Evolutionary conservation across 2,113 vertebrate genomes (phyloP).

Genomic region (Microcebus lehilahytsara): DNA sequence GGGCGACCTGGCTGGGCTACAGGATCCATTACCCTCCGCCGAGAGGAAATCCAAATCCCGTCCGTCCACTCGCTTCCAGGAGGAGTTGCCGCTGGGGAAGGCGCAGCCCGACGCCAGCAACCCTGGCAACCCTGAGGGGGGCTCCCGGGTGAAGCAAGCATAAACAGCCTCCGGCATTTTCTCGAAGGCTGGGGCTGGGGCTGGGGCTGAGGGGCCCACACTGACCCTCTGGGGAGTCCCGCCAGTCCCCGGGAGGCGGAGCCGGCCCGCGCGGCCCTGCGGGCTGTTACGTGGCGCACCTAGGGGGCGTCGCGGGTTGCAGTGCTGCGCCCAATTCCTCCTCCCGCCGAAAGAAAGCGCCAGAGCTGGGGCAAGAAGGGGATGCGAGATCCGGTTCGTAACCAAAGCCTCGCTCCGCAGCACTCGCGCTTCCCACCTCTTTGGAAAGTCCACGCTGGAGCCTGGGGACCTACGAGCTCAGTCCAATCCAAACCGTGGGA

Average conservation of each 20-base stretch:
- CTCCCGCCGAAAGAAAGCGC: not conserved
- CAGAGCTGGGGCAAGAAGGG: not conserved
- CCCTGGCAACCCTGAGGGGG: not conserved
- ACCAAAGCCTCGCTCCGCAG: not conserved
- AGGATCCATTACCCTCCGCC: not conserved
- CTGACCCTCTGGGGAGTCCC: not conserved
- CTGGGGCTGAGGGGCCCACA: no score
- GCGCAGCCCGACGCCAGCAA: not conserved
- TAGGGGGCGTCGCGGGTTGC: not conserved
- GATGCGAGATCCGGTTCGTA: not conserved
- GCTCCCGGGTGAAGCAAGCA: not conserved
- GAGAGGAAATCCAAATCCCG: conserved; percentile 44
- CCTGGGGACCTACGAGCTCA: not conserved
- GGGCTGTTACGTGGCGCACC: not conserved
- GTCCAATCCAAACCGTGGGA: not conserved
- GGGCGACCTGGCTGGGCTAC: not conserved
- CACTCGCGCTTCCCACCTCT: not conserved
- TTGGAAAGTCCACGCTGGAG: not conserved
- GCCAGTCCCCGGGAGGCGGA: not conserved
- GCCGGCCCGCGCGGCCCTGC: fast-evolving
- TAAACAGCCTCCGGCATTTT: not conserved
- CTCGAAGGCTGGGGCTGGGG: not conserved
- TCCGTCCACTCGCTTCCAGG: not conserved
- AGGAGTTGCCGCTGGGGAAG: not conserved
- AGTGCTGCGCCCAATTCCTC: fast-evolving